phyloP scores from a whole-genome alignment of 2,113 vertebrate species.

The Peromyscus polionotus region DNA sequence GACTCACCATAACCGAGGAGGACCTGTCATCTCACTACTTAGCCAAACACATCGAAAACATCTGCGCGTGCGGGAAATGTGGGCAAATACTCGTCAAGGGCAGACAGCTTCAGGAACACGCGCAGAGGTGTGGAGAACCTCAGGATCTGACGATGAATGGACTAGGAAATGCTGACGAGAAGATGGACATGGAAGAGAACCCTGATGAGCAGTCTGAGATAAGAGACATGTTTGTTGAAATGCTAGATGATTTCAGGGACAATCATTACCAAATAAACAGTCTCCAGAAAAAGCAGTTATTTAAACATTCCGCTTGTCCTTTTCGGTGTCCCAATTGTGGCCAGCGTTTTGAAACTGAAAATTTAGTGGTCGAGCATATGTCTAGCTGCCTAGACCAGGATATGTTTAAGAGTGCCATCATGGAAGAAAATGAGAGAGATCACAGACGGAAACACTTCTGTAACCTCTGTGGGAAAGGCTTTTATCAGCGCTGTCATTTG shows the following conservation, averaged over 20 bases:
- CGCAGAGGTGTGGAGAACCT: slow-evolving; percentile 94
- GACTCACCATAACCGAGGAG: slow-evolving; percentile 92
- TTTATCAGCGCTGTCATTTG: slow-evolving; percentile 99
- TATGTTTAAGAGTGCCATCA: slow-evolving; percentile 90
- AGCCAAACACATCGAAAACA: slow-evolving; percentile 96
- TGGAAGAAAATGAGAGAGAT: slow-evolving; percentile 94
- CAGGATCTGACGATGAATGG: slow-evolving; percentile 89
- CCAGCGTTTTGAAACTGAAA: slow-evolving; percentile 94
- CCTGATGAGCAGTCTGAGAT: slow-evolving; percentile 92
- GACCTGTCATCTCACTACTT: slow-evolving; percentile 96
- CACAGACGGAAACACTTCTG: slow-evolving; percentile 98
- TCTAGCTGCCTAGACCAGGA: slow-evolving; percentile 95
- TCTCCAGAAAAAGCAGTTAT: slow-evolving; percentile 89
- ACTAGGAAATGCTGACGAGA: slow-evolving; percentile 90
- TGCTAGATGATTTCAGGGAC: slow-evolving; percentile 90
- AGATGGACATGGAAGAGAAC: slow-evolving; percentile 94
- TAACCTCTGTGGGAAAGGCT: slow-evolving; percentile 97
- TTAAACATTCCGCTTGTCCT: slow-evolving; percentile 91
- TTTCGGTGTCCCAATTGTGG: slow-evolving; percentile 96
- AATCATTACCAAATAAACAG: slow-evolving; percentile 88
- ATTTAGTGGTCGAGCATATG: slow-evolving; percentile 94
- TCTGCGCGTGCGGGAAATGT: slow-evolving; percentile 97
- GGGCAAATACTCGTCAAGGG: slow-evolving; percentile 98
- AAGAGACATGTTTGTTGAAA: slow-evolving; percentile 91
- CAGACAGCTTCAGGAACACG: slow-evolving; percentile 97